These are phyloP conservation scores for Athalia rosae DNA, from an alignment of 2,888 invertebrate genomes.

Conservation along the genomic window DNA sequence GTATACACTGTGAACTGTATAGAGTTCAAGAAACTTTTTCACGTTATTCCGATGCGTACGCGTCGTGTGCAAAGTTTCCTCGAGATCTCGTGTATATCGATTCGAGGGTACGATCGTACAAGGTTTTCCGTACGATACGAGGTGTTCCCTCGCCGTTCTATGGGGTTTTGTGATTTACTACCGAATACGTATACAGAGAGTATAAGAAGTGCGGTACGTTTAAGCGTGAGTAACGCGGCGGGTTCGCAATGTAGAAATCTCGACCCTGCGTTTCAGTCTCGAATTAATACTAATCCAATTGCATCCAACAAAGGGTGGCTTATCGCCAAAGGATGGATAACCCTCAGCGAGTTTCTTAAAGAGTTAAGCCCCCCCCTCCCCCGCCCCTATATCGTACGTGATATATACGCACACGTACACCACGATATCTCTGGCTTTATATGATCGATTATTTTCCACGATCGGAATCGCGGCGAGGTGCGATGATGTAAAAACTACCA, in stretches of 20 bases:
- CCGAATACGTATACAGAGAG: neutral
- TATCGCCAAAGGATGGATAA: neutral
- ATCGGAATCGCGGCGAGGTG: no score
- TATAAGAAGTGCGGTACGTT: constrained; percentile 18
- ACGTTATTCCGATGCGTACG: no score
- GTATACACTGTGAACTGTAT: no score
- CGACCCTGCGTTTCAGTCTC: constrained; percentile 14
- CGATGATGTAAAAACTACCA: no score
- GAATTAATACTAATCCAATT: constrained; percentile 44
- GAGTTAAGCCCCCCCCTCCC: neutral
- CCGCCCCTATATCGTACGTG: neutral
- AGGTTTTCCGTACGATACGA: constrained; percentile 1
- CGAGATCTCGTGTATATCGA: constrained; percentile 6
- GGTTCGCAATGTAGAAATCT: neutral
- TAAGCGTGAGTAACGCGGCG: constrained; percentile 37
- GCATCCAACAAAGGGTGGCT: constrained; percentile 31
- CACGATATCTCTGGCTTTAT: no score
- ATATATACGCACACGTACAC: neutral
- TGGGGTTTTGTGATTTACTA: constrained; percentile 38
- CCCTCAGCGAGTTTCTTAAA: constrained; percentile 14
- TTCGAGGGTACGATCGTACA: neutral
- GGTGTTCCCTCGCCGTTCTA: neutral
- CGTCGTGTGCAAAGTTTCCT: neutral
- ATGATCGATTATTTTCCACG: no score
- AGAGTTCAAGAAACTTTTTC: no score